Evolutionary conservation across 2,888 invertebrate species (phyloP).

Genomic region (Apodemia duryi): DNA sequence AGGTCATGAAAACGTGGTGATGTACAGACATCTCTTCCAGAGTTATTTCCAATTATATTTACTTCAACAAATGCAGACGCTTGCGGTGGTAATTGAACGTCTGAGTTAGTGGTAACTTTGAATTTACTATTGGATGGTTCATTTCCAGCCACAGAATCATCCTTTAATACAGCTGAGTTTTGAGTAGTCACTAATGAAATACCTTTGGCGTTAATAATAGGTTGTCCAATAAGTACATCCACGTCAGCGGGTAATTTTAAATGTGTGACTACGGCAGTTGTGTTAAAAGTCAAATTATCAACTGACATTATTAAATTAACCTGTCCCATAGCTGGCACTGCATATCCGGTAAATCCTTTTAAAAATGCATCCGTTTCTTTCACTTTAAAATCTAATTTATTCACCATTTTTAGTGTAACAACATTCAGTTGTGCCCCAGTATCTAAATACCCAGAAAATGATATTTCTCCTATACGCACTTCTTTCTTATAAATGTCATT

Average conservation of each 20-base stretch:
- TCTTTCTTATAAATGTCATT: constrained; percentile 26
- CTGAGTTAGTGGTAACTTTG: background rate
- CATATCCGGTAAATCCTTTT: constrained; percentile 30
- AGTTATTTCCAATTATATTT: background rate
- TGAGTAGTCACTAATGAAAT: constrained; percentile 22
- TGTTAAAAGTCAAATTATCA: constrained; percentile 22
- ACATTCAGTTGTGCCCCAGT: constrained; percentile 1
- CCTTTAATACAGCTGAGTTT: background rate
- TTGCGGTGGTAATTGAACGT: background rate
- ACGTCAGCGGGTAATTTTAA: constrained; percentile 26
- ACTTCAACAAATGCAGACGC: constrained; percentile 15
- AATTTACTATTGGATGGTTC: too few species aligned
- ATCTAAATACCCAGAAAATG: constrained; percentile 27
- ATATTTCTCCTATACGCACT: constrained; percentile 22
- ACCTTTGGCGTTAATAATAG: constrained; percentile 30
- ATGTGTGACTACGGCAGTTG: constrained; percentile 19
- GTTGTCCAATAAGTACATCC: constrained; percentile 34
- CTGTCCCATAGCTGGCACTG: constrained; percentile 25
- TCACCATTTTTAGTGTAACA: constrained; percentile 17
- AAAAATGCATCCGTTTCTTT: constrained; percentile 18
- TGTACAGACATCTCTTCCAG: constrained; percentile 17
- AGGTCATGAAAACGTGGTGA: constrained; percentile 19
- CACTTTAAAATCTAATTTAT: constrained; percentile 25
- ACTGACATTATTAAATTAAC: constrained; percentile 30
- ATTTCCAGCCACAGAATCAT: background rate